Percentiles rank a stretch among this genome's conserved stretches.
These are phyloP conservation scores for Sebastes kiyomatsui DNA, from an alignment of 2,797 vertebrate genomes.

Conservation along the genomic window DNA sequence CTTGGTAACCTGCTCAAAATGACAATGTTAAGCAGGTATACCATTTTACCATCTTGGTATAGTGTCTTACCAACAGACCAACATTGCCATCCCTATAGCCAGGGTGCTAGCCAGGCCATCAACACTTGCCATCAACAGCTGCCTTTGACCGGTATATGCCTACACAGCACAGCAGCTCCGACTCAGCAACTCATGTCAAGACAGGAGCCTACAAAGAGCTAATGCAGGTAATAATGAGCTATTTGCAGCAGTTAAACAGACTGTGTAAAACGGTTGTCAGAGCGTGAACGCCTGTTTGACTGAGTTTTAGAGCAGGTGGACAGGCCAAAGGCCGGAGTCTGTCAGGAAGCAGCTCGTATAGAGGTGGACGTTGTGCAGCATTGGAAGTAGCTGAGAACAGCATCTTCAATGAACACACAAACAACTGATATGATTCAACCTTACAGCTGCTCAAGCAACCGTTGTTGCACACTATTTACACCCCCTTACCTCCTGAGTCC, in stretches of 20 bases:
- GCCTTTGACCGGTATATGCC: background rate
- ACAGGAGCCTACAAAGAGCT: slow-evolving; percentile 20
- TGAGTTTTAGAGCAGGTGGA: slow-evolving; percentile 70
- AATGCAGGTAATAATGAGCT: slow-evolving; percentile 51
- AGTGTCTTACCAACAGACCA: background rate
- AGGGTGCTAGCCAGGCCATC: background rate
- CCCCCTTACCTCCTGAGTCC: slow-evolving; percentile 61
- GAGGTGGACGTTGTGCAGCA: background rate
- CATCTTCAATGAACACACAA: slow-evolving; percentile 37
- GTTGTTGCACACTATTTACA: slow-evolving; percentile 50
- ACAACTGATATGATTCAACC: slow-evolving; percentile 47
- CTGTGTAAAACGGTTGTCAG: slow-evolving; percentile 29
- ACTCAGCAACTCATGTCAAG: slow-evolving; percentile 50
- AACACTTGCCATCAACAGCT: slow-evolving; percentile 25
- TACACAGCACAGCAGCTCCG: background rate
- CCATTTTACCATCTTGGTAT: background rate
- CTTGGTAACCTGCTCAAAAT: background rate
- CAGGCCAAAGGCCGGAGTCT: slow-evolving; percentile 56
- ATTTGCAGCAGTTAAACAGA: slow-evolving; percentile 51
- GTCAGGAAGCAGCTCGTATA: slow-evolving; percentile 39
- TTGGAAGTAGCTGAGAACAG: slow-evolving; percentile 24
- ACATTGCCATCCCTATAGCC: no score
- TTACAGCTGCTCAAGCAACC: slow-evolving; percentile 67
- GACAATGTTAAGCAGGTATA: background rate
- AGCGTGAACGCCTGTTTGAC: slow-evolving; percentile 73